A percentile compares a stretch with the other conserved stretches of the same genome.
phyloP scores from a whole-genome alignment of 2,797 vertebrate genomes.

The Liparis tanakae region DNA sequence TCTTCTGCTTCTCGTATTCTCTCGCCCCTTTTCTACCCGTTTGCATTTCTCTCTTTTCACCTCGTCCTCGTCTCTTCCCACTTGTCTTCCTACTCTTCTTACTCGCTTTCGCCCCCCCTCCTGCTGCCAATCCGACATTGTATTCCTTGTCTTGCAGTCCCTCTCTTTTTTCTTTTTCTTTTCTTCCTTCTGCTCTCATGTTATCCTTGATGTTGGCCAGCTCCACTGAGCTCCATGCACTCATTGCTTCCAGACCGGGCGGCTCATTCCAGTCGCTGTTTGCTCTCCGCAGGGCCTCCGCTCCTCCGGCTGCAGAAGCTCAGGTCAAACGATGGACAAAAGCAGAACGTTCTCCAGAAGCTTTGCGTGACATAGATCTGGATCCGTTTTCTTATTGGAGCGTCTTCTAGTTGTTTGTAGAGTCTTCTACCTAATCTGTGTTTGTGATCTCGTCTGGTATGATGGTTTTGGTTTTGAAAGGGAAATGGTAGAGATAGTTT shows the following conservation, averaged over 20 bases:
- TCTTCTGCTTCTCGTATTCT: not conserved
- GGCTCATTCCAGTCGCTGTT: conserved; percentile 44
- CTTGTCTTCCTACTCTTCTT: not conserved
- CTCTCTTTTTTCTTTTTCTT: not conserved
- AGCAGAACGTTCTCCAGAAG: conserved; percentile 28
- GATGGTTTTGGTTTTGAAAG: conserved; percentile 52
- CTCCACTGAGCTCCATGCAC: conserved; percentile 36
- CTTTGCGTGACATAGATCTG: conserved; percentile 41
- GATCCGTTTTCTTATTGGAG: conserved; percentile 50
- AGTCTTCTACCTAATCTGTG: conserved; percentile 55
- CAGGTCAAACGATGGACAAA: conserved; percentile 40
- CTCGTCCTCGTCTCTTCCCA: not conserved
- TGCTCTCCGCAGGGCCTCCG: conserved; percentile 30
- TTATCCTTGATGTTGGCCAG: conserved; percentile 16
- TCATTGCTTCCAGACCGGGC: conserved; percentile 55
- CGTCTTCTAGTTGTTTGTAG: conserved; percentile 46
- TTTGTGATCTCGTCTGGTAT: conserved; percentile 69
- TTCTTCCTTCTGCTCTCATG: conserved; percentile 8
- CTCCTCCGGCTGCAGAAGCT: conserved; percentile 57
- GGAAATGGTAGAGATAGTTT: conserved; percentile 26
- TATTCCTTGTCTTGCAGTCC: not conserved
- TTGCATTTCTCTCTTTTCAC: not conserved
- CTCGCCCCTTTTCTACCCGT: not conserved
- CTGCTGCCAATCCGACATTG: conserved; percentile 3
- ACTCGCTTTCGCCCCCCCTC: too few relatives aligned